Evolutionary conservation across 2,113 vertebrate genomes (phyloP), one percentile per base, ranked within the genome.

Genomic region (Tylochromis polylepis): DNA sequence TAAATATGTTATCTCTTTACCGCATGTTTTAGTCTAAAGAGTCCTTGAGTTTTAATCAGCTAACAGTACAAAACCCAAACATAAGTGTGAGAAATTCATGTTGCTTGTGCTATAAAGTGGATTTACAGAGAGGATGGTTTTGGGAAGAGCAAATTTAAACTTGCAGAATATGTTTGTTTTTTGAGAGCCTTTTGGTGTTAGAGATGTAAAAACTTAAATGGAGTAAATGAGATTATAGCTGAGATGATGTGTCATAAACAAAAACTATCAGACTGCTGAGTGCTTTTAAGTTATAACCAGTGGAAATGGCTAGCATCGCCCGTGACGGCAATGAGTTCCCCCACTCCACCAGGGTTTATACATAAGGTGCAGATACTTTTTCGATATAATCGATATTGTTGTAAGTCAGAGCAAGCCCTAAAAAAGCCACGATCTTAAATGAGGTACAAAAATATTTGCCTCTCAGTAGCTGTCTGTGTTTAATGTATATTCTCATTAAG

Each of bases 151-250:
- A 72, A 43, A 43, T 70, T 43, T 10, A 43, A 70, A 27, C n/a
- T 27, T 6, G 22, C 14, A 10, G 65, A 72, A 72, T 46, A 24
- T 70, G 36, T 18, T 59, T 36, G 11, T 20, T 8, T 51, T 5
- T 27, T 27, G 38, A 22, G 62, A 41, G 22, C 36, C 8, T 22
- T 14, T 62, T 67, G 8, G 7, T 70, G n/a, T 43, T 14, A 70
- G 38, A 70, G 65, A 24, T 27, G 65, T 22, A 31, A 46, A 72
- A 46, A 72, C 22, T 27, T 43, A 43, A 70, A 43, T 70, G n/a
- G 11, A 0, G 5, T 16, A 70, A 24, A 10, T 70, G 5, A 24
- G 36, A 0, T 70, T 24, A 43, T 3, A 24, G n/a, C 36, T 14
- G 36, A 41, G 20, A 67, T 24, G 14, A 24, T 41, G 0, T 67